These are phyloP conservation scores for Pseudomyrmex concolor DNA, from an alignment of 1,140 invertebrate species.

Conservation along the genomic window DNA sequence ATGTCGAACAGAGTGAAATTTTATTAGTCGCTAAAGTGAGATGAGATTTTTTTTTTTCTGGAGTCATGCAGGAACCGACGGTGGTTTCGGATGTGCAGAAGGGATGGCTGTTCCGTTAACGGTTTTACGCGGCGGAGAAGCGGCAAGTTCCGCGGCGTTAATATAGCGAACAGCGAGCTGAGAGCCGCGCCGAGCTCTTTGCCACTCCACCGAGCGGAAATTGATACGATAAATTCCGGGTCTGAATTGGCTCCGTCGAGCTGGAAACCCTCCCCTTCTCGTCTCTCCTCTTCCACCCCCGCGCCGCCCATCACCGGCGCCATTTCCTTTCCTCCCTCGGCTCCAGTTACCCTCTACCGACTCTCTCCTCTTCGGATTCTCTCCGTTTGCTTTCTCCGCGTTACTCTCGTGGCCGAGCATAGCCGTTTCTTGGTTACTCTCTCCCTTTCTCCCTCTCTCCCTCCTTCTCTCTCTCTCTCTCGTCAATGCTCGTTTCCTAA, in stretches of 20 bases:
- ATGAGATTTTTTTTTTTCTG: background rate
- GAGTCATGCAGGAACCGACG: slow-evolving; percentile 47
- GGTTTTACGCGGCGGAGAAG: slow-evolving; percentile 59
- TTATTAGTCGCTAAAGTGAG: background rate
- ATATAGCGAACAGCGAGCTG: slow-evolving; percentile 83
- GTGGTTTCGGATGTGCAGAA: background rate
- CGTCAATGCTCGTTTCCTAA: slow-evolving; percentile 38
- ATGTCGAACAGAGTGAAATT: background rate
- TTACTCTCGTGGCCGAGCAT: slow-evolving; percentile 4
- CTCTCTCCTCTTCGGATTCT: slow-evolving; percentile 63
- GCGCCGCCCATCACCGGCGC: slow-evolving; percentile 55
- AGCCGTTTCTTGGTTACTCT: slow-evolving; percentile 38
- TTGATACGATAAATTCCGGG: slow-evolving; percentile 89
- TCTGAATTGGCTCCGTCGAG: slow-evolving; percentile 87
- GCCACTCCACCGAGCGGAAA: slow-evolving; percentile 88
- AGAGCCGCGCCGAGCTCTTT: slow-evolving; percentile 85
- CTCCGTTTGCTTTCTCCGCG: slow-evolving; percentile 9
- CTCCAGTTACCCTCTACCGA: slow-evolving; percentile 60
- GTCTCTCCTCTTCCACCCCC: slow-evolving; percentile 32
- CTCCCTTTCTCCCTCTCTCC: background rate
- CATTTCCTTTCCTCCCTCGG: slow-evolving; percentile 64
- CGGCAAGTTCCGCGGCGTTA: slow-evolving; percentile 81
- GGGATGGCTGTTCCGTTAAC: slow-evolving; percentile 12
- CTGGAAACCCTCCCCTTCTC: slow-evolving; percentile 83
- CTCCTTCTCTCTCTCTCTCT: background rate